phyloP scores from a whole-genome alignment of 2,113 vertebrate genomes.

The Camelus dromedarius region DNA sequence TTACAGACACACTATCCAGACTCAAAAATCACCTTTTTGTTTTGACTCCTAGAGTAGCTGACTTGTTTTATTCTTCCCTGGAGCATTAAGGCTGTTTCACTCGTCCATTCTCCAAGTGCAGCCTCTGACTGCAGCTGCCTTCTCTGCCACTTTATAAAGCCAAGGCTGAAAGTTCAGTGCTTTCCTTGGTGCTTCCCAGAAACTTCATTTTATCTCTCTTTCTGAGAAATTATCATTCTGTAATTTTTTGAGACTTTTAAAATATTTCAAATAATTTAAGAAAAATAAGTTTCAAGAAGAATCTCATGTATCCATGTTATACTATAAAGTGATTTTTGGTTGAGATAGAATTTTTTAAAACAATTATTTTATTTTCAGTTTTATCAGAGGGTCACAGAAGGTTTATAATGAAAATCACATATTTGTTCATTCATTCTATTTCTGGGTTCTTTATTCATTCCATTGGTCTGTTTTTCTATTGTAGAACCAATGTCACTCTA shows the following conservation, averaged over 20 bases:
- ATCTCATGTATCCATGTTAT: neutral
- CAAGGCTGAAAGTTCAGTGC: neutral
- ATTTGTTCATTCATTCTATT: neutral
- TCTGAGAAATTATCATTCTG: neutral
- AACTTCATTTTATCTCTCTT: neutral
- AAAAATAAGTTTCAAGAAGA: neutral
- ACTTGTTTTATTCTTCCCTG: neutral
- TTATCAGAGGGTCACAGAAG: neutral
- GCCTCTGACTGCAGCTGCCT: neutral
- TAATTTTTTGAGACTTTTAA: neutral
- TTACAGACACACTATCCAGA: neutral
- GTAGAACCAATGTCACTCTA: neutral
- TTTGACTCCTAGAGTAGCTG: neutral
- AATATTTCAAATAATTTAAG: neutral
- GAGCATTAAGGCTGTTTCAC: accelerated
- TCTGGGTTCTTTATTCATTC: neutral
- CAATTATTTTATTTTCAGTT: neutral
- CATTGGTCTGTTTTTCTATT: neutral
- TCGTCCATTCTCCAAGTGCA: neutral
- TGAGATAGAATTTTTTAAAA: neutral
- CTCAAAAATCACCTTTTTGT: neutral
- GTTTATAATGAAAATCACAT: neutral
- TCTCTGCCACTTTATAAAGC: neutral
- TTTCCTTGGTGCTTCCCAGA: neutral
- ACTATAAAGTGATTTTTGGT: neutral